Evolutionary conservation across 2,113 vertebrate genomes (phyloP), one percentile per base, ranked within the genome.

Genomic region (Clupea harengus): DNA sequence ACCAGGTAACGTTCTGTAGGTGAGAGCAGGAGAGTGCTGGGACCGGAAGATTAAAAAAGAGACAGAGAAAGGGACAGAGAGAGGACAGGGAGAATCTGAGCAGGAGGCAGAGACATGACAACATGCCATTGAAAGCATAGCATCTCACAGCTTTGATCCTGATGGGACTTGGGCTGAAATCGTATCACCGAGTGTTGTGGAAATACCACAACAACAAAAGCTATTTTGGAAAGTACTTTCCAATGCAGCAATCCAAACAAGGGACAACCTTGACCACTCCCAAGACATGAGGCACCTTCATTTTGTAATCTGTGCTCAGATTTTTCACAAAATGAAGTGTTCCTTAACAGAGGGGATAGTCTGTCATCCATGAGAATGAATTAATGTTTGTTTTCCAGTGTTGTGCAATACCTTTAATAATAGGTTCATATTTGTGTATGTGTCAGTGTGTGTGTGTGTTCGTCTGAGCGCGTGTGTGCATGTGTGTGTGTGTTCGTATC

Each of bases 1-100:
- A 91, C 94, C 86, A 83, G 90, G 91, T 88, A 89, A 90, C 81
- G 39, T 39, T 39, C 39, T 39, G 39, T 39, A 39, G 28, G 28
- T 39, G 28, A 17, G 2, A 39, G 32, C 72, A 78, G 72, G 72
- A 17, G 10, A 39, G 32, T 44, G 72, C 28, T 3, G 32, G 39
- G 13, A 78, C 2, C 2, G 5, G 25, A 78, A 25, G 22, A n/a
- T 67, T 10, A 8, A 10, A n/a, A 25, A 6, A 39, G 28, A 78
- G 13, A 32, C 13, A 17, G 72, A 78, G 32, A 15, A 32, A 78
- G 72, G 2, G 72, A 32, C 2, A 84, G 86, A 88, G 90, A 84
- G 87, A 67, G 67, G 18, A 54, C 84, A 89, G 78, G 45, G 78
- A 50, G 28, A 32, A 22, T 18, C 2, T 22, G 6, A 60, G 54